A percentile compares a stretch with the other conserved stretches of the same genome.
Evolutionary conservation across 2,113 vertebrate species (phyloP).

Genomic region (Passer montanus): DNA sequence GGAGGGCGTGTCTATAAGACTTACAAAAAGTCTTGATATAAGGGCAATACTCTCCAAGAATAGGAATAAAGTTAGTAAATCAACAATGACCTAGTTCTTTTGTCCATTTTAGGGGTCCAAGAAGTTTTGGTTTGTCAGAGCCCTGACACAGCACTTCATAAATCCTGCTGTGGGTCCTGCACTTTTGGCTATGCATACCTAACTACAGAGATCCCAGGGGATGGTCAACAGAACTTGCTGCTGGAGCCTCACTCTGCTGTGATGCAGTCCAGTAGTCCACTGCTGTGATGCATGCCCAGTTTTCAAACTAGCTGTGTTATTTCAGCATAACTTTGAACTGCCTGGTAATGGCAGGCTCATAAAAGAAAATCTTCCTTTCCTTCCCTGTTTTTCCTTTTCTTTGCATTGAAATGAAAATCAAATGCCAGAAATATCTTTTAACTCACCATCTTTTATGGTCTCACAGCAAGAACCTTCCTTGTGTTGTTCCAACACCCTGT

Average conservation of each 20-base stretch:
- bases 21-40: background rate
- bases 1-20: accelerated
- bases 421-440: background rate
- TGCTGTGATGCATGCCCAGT: background rate
- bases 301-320: background rate
- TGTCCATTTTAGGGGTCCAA: background rate
- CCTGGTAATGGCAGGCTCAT: background rate
- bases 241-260: background rate
- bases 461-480: background rate
- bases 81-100: background rate
- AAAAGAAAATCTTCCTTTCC: background rate
- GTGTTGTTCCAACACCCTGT: background rate
- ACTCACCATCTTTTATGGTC: background rate
- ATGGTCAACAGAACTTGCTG: background rate
- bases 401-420: background rate
- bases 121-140: background rate
- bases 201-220: accelerated
- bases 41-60: background rate
- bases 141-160: background rate
- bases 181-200: background rate
- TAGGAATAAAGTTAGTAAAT: background rate
- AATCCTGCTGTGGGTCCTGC: background rate
- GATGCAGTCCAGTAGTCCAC: background rate
- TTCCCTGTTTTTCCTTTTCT: background rate
- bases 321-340: background rate